Evolutionary conservation across 2,888 invertebrate species (phyloP).

Genomic region (Sympetrum striolatum): DNA sequence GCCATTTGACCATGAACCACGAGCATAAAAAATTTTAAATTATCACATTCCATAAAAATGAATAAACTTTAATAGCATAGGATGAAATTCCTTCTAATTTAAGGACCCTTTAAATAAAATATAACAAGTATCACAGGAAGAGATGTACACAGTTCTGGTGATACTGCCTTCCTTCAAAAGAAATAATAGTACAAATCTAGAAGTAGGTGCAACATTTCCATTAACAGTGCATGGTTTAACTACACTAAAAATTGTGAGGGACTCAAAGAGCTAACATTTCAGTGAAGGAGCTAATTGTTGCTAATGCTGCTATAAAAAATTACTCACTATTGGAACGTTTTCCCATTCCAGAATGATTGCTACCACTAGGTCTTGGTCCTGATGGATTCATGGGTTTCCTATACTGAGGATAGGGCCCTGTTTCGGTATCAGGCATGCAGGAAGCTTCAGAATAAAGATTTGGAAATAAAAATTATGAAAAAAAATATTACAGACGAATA

Average conservation of each 20-base stretch:
- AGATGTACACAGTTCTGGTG: too few relatives aligned
- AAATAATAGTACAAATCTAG: too few relatives aligned
- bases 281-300: background rate
- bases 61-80: too few relatives aligned
- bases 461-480: background rate
- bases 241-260: background rate
- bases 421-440: conserved; percentile 29
- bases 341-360: conserved; percentile 26
- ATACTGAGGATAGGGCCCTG: conserved; percentile 42
- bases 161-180: too few relatives aligned
- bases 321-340: conserved; percentile 47
- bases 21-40: too few relatives aligned
- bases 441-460: background rate
- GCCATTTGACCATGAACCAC: too few relatives aligned
- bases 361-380: conserved; percentile 25
- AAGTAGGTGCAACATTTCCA: background rate
- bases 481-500: background rate
- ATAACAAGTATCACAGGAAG: too few relatives aligned
- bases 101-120: too few relatives aligned
- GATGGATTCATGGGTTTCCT: conserved; percentile 41
- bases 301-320: background rate
- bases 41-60: too few relatives aligned
- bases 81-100: too few relatives aligned
- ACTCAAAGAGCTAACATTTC: conserved; percentile 29
- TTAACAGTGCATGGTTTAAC: background rate